Evolutionary conservation across 2,888 invertebrate genomes (phyloP), one percentile per base, ranked within the genome.

Genomic region (Heliconius hortense): DNA sequence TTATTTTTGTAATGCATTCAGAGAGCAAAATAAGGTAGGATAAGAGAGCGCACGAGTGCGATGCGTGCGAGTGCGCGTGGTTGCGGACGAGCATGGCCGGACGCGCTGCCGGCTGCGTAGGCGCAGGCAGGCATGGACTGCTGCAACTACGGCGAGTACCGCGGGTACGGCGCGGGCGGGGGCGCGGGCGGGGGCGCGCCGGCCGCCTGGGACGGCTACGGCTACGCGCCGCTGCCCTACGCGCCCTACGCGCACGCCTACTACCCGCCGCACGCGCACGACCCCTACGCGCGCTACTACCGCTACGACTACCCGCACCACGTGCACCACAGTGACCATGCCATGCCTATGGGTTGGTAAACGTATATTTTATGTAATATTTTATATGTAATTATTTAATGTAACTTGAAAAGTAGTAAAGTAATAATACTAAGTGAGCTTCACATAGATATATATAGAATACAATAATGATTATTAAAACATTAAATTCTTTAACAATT

Each of bases 101-200:
- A 86, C 84, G 89, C 87, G 87, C 84, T 83, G 87, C 84, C 84
- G 82, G 88, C 88, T 82, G 88, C 90, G 88, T 92, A 89, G 89
- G 84, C 81, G 83, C 81, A 78, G 83, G 83, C 76, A 75, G 84
- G 82, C 81, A 94, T 94, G 94, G 94, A 94, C 85, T 94, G 94
- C 89, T 94, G 93, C 89, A 92, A 93, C 87, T 94, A 93, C 92
- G 89, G 90, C 85, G 92, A 92, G 89, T 92, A 90, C 87, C 92
- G 93, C 85, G 89, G 82, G 84, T 89, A 88, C 85, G 85, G 83
- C 85, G 87, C 64, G 63, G 63, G 28, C 8, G 31, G 28, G 28
- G 63, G 62, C 18, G 64, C 39, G 39, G 64, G 64, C n/a, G 39
- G 31, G 11, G 63, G 83, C 85, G 87, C 86, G 84, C 84, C 84